A percentile compares a stretch with the other conserved stretches of the same genome.
phyloP scores from a whole-genome alignment of 1,140 invertebrate species.

The Condylostylus longicornis region DNA sequence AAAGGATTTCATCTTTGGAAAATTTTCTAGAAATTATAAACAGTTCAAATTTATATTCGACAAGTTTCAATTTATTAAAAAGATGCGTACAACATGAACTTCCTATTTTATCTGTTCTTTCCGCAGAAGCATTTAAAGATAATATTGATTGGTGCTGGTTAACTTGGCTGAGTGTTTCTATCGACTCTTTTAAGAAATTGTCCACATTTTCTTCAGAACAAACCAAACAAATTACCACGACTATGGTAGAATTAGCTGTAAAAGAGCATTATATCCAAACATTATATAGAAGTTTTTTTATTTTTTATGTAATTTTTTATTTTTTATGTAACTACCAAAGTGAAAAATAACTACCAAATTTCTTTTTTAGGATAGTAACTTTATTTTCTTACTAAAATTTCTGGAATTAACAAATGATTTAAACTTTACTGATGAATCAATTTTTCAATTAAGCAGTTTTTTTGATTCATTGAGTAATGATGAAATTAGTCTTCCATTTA shows the following conservation, averaged over 20 bases:
- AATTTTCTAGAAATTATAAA: slow-evolving; percentile 19
- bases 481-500: slow-evolving; percentile 16
- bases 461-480: slow-evolving; percentile 23
- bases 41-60: slow-evolving; percentile 18
- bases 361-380: slow-evolving; percentile 13
- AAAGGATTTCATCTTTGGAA: slow-evolving; percentile 6
- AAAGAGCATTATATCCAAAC: slow-evolving; percentile 31
- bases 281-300: slow-evolving; percentile 36
- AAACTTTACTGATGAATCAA: slow-evolving; percentile 18
- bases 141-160: slow-evolving; percentile 36
- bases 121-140: slow-evolving; percentile 25
- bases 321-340: neutral
- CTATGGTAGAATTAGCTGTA: slow-evolving; percentile 30
- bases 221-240: slow-evolving; percentile 14
- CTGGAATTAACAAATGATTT: slow-evolving; percentile 18
- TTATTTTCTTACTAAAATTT: slow-evolving; percentile 20
- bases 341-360: neutral
- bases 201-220: slow-evolving; percentile 4
- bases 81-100: slow-evolving; percentile 19
- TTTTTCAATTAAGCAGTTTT: slow-evolving; percentile 21
- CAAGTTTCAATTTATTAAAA: slow-evolving; percentile 29
- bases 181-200: slow-evolving; percentile 27
- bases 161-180: slow-evolving; percentile 36
- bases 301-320: slow-evolving; percentile 33
- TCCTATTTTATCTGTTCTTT: slow-evolving; percentile 41